A percentile compares a stretch with the other conserved stretches of the same genome.
These are phyloP conservation scores for Hyposoter didymator DNA, from an alignment of 2,888 invertebrate species.

Conservation along the genomic window DNA sequence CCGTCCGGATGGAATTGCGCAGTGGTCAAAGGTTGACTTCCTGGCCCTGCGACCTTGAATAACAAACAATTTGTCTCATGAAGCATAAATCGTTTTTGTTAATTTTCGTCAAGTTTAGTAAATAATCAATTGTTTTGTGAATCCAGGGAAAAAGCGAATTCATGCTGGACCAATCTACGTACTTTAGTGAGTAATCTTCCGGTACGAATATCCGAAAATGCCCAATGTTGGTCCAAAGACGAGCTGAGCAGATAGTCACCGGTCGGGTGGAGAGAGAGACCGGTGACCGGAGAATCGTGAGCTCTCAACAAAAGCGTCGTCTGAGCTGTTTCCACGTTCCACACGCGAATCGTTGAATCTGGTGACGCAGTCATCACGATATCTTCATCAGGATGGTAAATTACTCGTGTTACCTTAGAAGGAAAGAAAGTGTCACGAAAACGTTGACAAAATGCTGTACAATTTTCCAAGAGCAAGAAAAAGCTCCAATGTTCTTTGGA, in stretches of 20 bases:
- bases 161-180: not conserved
- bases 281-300: slow-evolving; percentile 98
- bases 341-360: slow-evolving; percentile 97
- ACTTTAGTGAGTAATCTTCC: slow-evolving; percentile 97
- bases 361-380: slow-evolving; percentile 97
- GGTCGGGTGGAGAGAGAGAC: slow-evolving; percentile 98
- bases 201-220: slow-evolving; percentile 98
- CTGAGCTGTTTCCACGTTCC: slow-evolving; percentile 95
- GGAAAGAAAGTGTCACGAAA: not conserved
- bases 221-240: slow-evolving; percentile 99
- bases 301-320: slow-evolving; percentile 94
- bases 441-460: not conserved
- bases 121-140: too few species aligned
- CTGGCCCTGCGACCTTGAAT: slow-evolving; percentile 83
- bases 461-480: not conserved
- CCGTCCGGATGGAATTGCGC: slow-evolving; percentile 99
- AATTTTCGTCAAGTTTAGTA: not conserved
- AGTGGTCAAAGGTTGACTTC: slow-evolving; percentile 91
- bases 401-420: slow-evolving; percentile 91
- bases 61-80: not conserved
- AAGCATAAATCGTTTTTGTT: not conserved
- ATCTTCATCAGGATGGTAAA: slow-evolving; percentile 98
- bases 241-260: slow-evolving; percentile 98
- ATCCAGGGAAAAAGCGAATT: not conserved
- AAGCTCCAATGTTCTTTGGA: not conserved